Evolutionary conservation across 2,113 vertebrate genomes (phyloP).

Genomic region (Pygoscelis antarcticus): DNA sequence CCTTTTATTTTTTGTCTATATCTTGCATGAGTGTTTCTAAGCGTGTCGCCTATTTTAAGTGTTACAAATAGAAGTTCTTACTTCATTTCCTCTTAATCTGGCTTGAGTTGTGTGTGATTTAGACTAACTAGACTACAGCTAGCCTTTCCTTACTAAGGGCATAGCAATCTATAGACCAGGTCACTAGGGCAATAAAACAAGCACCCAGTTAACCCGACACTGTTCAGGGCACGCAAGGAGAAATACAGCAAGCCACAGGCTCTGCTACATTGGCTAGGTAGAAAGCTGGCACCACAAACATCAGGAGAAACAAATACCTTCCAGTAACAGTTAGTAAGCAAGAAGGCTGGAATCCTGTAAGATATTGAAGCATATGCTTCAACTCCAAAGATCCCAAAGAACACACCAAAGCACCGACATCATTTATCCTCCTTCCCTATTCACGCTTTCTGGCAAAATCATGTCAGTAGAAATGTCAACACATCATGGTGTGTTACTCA

Average conservation of each 20-base stretch:
- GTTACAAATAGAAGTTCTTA: background rate
- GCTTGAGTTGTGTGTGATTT: background rate
- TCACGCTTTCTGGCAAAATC: background rate
- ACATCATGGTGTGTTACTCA: background rate
- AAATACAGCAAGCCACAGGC: background rate
- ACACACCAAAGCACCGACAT: background rate
- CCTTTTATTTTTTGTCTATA: background rate
- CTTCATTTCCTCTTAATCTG: background rate
- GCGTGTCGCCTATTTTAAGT: background rate
- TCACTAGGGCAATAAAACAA: background rate
- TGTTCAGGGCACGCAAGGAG: background rate
- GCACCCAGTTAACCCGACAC: background rate
- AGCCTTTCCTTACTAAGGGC: background rate
- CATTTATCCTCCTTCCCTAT: background rate
- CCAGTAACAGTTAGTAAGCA: background rate
- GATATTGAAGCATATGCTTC: background rate
- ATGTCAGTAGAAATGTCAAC: background rate
- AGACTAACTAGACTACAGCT: background rate
- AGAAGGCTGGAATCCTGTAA: background rate
- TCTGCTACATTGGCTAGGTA: background rate
- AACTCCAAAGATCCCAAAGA: background rate
- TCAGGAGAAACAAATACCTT: background rate
- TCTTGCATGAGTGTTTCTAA: background rate
- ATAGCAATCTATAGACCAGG: background rate
- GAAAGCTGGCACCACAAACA: background rate